phyloP scores from a whole-genome alignment of 1,140 invertebrate species.

The Plectus sambesii region DNA sequence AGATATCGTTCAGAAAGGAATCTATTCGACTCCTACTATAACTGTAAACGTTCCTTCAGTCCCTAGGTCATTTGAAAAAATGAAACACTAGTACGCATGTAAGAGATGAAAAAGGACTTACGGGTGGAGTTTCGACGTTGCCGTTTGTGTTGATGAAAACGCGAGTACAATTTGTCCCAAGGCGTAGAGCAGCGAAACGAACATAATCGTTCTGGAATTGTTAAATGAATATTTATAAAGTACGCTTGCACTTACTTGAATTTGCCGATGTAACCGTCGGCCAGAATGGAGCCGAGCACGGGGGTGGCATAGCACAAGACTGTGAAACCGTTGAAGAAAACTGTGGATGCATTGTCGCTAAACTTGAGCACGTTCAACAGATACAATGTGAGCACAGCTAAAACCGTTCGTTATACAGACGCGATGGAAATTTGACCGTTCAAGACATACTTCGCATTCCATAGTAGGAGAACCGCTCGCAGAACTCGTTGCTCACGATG shows the following conservation, averaged over 20 bases:
- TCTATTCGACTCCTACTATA: too few relatives aligned
- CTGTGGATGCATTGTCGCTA: slow-evolving; percentile 57
- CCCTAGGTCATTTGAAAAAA: too few relatives aligned
- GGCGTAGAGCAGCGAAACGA: slow-evolving; percentile 17
- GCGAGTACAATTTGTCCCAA: slow-evolving; percentile 18
- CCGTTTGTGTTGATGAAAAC: slow-evolving; percentile 11
- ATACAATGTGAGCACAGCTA: slow-evolving; percentile 70
- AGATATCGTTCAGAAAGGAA: too few relatives aligned
- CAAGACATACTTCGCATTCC: slow-evolving; percentile 63
- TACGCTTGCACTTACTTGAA: slow-evolving; percentile 53
- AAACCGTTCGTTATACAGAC: too few relatives aligned
- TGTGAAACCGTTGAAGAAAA: slow-evolving; percentile 67
- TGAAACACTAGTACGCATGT: too few relatives aligned
- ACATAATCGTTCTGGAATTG: slow-evolving; percentile 7
- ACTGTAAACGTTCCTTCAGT: too few relatives aligned
- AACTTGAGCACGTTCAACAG: slow-evolving; percentile 58
- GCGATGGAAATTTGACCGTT: too few relatives aligned
- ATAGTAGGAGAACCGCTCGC: slow-evolving; percentile 85
- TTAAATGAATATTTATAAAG: background rate
- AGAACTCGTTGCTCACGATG: slow-evolving; percentile 84
- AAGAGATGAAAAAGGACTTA: slow-evolving; percentile 12
- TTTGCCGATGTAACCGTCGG: slow-evolving; percentile 71
- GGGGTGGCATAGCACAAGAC: slow-evolving; percentile 74
- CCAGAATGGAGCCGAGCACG: slow-evolving; percentile 67
- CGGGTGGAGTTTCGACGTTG: slow-evolving; percentile 15